Evolutionary conservation across 2,888 invertebrate species (phyloP).

Genomic region (Lepetodrilus schrolli): DNA sequence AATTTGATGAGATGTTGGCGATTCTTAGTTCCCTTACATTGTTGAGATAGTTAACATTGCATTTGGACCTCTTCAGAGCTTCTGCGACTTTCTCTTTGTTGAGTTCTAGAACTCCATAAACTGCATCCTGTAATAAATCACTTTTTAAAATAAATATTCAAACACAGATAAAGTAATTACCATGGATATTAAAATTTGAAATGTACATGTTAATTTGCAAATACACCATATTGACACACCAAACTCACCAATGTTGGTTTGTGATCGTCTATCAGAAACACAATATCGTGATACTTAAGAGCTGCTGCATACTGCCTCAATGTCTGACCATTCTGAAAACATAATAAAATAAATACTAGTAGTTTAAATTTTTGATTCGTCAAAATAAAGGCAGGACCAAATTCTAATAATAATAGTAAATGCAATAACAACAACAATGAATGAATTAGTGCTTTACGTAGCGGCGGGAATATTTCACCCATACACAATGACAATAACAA

Average conservation of each 20-base stretch:
- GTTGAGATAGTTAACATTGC: conserved; percentile 66
- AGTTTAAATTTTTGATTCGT: background rate
- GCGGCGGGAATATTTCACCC: too few species aligned
- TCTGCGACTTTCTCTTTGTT: conserved; percentile 59
- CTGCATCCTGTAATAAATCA: conserved; percentile 54
- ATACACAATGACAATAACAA: too few species aligned
- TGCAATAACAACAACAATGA: background rate
- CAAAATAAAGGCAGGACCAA: too few species aligned
- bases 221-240: too few species aligned
- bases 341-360: too few species aligned
- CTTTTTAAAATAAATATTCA: background rate
- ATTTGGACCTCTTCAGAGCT: conserved; percentile 59
- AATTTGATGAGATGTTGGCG: too few species aligned
- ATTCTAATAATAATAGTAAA: too few species aligned
- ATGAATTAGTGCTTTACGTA: too few species aligned
- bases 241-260: conserved; percentile 62
- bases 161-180: background rate
- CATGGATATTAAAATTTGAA: too few species aligned
- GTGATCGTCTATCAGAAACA: conserved; percentile 64
- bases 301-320: conserved; percentile 68
- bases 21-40: conserved; percentile 59
- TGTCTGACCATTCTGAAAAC: conserved; percentile 63
- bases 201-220: too few species aligned
- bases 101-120: conserved; percentile 64
- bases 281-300: conserved; percentile 67